phyloP scores from a whole-genome alignment of 2,888 invertebrate genomes.

The Amblyjoppa proteus region DNA sequence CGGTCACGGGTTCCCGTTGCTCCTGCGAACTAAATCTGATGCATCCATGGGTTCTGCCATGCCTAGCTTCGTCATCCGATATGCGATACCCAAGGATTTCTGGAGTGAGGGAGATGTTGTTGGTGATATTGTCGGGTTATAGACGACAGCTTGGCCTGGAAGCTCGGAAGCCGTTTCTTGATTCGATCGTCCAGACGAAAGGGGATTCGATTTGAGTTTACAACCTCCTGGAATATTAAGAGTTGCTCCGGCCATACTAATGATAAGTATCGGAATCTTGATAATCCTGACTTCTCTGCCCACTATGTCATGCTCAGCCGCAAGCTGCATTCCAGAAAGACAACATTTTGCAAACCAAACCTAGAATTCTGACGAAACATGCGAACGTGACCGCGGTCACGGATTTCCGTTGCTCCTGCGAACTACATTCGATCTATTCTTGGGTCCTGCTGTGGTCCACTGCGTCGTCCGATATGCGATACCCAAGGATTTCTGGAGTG shows the following conservation, averaged over 20 bases:
- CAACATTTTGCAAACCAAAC: conserved; percentile 33
- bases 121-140: conserved; percentile 14
- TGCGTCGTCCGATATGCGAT: background rate
- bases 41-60: too few relatives aligned
- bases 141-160: background rate
- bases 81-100: background rate
- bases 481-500: background rate
- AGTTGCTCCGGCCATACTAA: conserved; percentile 63
- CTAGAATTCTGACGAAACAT: conserved; percentile 29
- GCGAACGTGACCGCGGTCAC: background rate
- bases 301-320: background rate
- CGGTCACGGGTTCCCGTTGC: background rate
- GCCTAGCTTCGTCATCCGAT: background rate
- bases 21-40: background rate
- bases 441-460: background rate
- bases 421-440: background rate
- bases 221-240: conserved; percentile 60
- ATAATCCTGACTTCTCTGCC: conserved; percentile 20
- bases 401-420: background rate
- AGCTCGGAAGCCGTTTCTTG: conserved; percentile 5
- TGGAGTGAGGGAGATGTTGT: background rate
- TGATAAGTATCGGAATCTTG: conserved; percentile 61
- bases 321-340: conserved; percentile 2
- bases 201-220: conserved; percentile 67
- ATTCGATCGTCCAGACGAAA: conserved; percentile 55